These are phyloP conservation scores for Ellobium chinense DNA, from an alignment of 2,888 invertebrate species.

Conservation along the genomic window DNA sequence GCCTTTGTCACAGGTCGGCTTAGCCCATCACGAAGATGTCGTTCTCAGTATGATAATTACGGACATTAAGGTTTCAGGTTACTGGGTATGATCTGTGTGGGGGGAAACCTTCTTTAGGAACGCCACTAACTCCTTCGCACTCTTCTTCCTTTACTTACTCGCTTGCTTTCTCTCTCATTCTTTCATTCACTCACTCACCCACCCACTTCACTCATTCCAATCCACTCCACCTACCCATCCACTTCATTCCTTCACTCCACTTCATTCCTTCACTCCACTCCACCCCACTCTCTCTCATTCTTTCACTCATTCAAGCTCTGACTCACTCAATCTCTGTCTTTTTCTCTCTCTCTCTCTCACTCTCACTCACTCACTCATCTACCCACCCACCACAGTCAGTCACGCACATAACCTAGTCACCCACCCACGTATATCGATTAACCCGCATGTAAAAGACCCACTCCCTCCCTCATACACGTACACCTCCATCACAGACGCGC, in stretches of 20 bases:
- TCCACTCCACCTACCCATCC: background rate
- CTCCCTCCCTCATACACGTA: too few relatives aligned
- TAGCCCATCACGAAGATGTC: too few relatives aligned
- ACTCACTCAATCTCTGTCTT: background rate
- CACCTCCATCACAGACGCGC: too few relatives aligned
- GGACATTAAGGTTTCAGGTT: too few relatives aligned
- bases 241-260: background rate
- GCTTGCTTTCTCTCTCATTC: background rate
- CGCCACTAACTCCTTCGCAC: background rate
- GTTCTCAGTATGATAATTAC: too few relatives aligned
- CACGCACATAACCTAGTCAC: too few relatives aligned
- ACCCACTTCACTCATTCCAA: background rate
- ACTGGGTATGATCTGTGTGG: too few relatives aligned
- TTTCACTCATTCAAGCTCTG: background rate
- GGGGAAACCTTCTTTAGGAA: too few relatives aligned
- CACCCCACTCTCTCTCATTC: background rate
- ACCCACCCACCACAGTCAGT: conserved; percentile 7
- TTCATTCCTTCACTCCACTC: background rate
- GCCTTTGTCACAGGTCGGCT: too few relatives aligned
- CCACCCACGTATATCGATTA: too few relatives aligned
- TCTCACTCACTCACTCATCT: background rate
- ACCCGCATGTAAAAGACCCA: too few relatives aligned
- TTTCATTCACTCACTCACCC: background rate
- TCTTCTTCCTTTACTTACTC: background rate
- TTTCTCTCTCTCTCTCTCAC: background rate